These are phyloP conservation scores for Rhinolophus sinicus DNA, from an alignment of 2,113 vertebrate species.

Conservation along the genomic window DNA sequence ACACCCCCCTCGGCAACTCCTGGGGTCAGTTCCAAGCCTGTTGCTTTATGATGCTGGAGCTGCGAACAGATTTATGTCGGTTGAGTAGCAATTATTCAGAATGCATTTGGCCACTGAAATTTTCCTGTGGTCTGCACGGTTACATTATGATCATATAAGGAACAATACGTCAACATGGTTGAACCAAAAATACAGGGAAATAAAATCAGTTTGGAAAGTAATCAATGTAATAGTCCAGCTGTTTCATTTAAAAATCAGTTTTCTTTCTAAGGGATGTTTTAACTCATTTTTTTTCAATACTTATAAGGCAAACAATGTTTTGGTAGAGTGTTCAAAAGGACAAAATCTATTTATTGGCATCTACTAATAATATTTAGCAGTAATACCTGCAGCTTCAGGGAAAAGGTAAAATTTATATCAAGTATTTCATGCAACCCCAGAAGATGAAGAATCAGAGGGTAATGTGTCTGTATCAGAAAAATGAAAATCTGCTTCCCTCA, in stretches of 20 bases:
- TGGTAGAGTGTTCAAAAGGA: not conserved
- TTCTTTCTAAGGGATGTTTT: not conserved
- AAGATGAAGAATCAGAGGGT: not conserved
- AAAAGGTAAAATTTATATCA: conserved; percentile 42
- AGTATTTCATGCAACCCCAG: not conserved
- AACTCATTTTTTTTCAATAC: not conserved
- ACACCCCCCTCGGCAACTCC: not conserved
- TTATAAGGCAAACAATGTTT: conserved; percentile 45
- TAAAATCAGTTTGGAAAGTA: conserved; percentile 26
- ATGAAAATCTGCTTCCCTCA: not conserved
- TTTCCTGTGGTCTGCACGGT: not conserved
- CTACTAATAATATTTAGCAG: not conserved
- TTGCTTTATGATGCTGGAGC: not conserved
- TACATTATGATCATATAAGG: not conserved
- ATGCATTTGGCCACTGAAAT: not conserved
- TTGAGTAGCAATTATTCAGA: not conserved
- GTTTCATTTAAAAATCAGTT: conserved; percentile 36
- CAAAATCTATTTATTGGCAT: not conserved
- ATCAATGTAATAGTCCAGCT: not conserved
- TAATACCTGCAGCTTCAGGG: not conserved
- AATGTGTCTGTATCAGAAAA: not conserved
- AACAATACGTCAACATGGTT: not conserved
- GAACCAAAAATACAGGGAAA: not conserved
- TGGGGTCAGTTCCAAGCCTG: not conserved
- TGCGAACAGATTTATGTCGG: not conserved